Percentiles rank a stretch among this genome's conserved stretches.
These are phyloP conservation scores for Molossus alvarezi DNA, from an alignment of 2,797 vertebrate species.

Conservation along the genomic window DNA sequence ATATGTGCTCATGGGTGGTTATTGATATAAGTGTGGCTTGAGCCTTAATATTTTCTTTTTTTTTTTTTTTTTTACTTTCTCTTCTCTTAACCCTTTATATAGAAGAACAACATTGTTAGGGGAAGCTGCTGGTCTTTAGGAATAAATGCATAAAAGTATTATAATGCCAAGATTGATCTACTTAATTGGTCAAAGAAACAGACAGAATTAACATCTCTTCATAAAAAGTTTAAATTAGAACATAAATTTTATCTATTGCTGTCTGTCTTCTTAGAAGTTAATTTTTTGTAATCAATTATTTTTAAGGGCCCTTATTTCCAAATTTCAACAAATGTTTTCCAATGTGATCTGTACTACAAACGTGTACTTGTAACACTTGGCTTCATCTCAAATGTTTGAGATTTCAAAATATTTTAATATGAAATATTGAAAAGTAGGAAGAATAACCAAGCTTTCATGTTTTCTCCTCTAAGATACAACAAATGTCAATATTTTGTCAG, in stretches of 20 bases:
- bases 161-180: neutral
- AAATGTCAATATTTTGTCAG: conserved; percentile 67
- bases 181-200: neutral
- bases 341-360: neutral
- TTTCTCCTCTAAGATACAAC: conserved; percentile 54
- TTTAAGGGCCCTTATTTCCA: neutral
- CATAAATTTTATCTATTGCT: conserved; percentile 34
- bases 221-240: neutral
- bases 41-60: neutral
- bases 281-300: neutral
- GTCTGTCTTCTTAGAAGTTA: neutral
- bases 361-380: conserved; percentile 56
- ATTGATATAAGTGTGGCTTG: neutral
- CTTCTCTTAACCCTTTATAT: neutral
- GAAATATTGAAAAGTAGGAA: conserved; percentile 67
- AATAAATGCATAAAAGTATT: neutral
- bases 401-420: conserved; percentile 50
- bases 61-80: neutral
- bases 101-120: neutral
- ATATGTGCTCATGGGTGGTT: neutral
- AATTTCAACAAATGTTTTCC: conserved; percentile 13
- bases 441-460: conserved; percentile 74
- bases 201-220: neutral
- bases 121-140: neutral
- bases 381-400: conserved; percentile 60